Base-by-base conservation (phyloP, 2,113 vertebrate species). In the Eulemur rufifrons region DNA sequence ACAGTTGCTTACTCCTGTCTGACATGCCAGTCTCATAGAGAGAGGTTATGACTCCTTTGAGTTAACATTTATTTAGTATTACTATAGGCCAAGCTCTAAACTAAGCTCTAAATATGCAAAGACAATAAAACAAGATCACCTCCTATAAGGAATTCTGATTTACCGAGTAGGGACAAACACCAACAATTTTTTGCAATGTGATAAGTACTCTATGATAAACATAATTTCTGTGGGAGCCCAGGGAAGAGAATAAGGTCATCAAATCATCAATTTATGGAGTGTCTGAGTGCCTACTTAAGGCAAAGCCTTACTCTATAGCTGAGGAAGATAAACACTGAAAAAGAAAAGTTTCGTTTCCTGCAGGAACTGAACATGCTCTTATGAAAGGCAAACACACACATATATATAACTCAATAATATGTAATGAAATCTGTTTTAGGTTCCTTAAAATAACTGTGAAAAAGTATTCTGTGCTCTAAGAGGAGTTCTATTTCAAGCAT, bases 391-490 rank as follows among this genome's bases (percentile, higher is more conserved):
- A 82, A 56, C 50, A 15, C 54, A 84, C 21, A 63, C 50, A 18
- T 54, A 74, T 29, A 68, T 45, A 69, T 12, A 32, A n/a, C 47
- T 73, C 56, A 66, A 78, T 87, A 76, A 69, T 47, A 25, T 11
- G 34, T 59, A 39, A 66, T 66, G 47, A 95, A 81, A 91, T 91
- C 8, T 86, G 47, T 64, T 66, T 29, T 42, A 37, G 32, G 7
- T 66, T 68, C 13, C 76, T 86, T 45, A 96, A 93, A 86, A 86
- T 89, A 59, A 85, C n/a, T 45, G 23, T 61, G 32, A 45, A 81
- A 59, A 93, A 39, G 7, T n/a, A 13, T 18, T 95, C 17, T 66
- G 6, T 86, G 21, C 34, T 66, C 78, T 78, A 5, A 52, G 52
- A 91, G 5, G 29, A 59, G 11, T 66, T 47, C 12, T 68, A 42